phyloP scores from a whole-genome alignment of 2,888 invertebrate species.

The Fabriciana adippe region DNA sequence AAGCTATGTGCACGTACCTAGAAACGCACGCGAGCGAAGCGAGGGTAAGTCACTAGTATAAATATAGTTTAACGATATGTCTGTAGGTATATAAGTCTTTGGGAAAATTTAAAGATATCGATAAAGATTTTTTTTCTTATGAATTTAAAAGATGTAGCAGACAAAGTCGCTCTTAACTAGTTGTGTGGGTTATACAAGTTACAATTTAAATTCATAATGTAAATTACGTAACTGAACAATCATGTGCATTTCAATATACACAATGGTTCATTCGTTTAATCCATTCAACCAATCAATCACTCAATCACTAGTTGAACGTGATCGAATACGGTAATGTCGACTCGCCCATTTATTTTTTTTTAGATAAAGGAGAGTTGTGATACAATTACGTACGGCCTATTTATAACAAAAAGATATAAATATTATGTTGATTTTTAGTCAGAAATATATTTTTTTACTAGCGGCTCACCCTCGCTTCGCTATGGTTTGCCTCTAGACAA shows the following conservation, averaged over 20 bases:
- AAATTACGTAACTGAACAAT: constrained; percentile 33
- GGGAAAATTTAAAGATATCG: too few relatives aligned
- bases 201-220: constrained; percentile 27
- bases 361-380: background rate
- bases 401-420: background rate
- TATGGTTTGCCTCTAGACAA: too few relatives aligned
- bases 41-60: too few relatives aligned
- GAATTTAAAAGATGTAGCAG: too few relatives aligned
- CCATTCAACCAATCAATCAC: constrained; percentile 43
- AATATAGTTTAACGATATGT: too few relatives aligned
- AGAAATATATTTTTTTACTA: too few relatives aligned
- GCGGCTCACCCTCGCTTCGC: too few relatives aligned
- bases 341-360: constrained; percentile 19
- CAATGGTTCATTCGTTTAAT: constrained; percentile 39
- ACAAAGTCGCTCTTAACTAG: background rate
- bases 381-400: background rate
- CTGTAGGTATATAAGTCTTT: too few relatives aligned
- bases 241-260: constrained; percentile 32
- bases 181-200: constrained; percentile 13
- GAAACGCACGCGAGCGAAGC: too few relatives aligned
- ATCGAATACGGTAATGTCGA: constrained; percentile 29
- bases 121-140: too few relatives aligned
- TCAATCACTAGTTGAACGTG: constrained; percentile 37
- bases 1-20: too few relatives aligned
- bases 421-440: background rate